Base-by-base conservation (phyloP, 2,797 vertebrate genomes). In the Molossus molossus region DNA sequence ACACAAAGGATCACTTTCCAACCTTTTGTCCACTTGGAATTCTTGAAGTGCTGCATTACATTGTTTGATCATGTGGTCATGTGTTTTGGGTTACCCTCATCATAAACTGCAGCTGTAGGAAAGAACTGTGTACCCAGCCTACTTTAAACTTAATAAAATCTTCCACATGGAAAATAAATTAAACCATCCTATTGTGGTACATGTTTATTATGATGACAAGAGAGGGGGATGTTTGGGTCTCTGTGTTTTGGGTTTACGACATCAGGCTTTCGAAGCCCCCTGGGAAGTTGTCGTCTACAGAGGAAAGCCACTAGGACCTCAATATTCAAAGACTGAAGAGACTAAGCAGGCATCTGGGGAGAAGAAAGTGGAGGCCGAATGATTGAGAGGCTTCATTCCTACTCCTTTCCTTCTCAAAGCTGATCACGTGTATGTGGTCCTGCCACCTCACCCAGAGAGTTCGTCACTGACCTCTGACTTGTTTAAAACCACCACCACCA, bases 121-220 rank as follows among this genome's bases (percentile, higher is more conserved):
- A 9, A 7, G 91, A 98, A 88, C 90, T 93, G 57, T 58, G 12
- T 96, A 84, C 96, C 72, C 87, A 95, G 77, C 91, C 82, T 82
- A 95, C 96, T 98, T 96, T 85, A 95, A 95, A 94, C 29, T 75
- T 94, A 87, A 79, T 95, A 81, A 98, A 98, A 50, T 91, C 80
- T 98, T 98, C 95, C 94, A 97, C 76, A 96, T 95, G 96, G 91
- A 96, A 97, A 98, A 94, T 20, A 96, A 97, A 95, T 97, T 95
- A 95, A 97, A 40, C 81, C 94, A 73, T 97, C 93, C 94, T 96
- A 96, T 96, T 95, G 73, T 2, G 0, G 77, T 50, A 50, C 33
- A 83, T 91, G 72, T 76, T 93, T 95, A 73, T 92, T 97, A 64
- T 93, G 84, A 89, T 62, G 13, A 85, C 94, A 82, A 69, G 87